Percentiles rank a stretch among this genome's conserved stretches.
Evolutionary conservation across 1,140 invertebrate genomes (phyloP).

Genomic region (Solenopsis fugax): DNA sequence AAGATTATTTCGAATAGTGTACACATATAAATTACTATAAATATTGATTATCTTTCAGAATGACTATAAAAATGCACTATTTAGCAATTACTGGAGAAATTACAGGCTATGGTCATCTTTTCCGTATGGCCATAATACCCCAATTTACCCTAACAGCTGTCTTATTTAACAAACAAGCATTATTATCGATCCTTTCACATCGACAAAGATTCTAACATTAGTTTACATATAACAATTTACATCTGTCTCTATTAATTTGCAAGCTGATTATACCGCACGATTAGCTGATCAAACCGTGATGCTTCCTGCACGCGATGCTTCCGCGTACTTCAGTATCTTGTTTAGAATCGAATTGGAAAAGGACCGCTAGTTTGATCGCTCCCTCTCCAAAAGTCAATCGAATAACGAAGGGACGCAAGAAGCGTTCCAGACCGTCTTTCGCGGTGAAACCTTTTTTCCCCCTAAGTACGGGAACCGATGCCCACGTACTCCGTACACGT

Average conservation of each 20-base stretch:
- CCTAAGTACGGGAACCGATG: background rate
- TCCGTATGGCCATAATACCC: too few species aligned
- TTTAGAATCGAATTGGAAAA: background rate
- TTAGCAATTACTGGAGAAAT: too few species aligned
- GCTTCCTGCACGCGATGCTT: background rate
- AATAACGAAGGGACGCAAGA: constrained; percentile 33
- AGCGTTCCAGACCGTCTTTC: background rate
- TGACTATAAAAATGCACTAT: too few species aligned
- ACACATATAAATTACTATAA: too few species aligned
- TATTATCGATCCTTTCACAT: background rate
- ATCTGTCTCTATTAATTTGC: background rate
- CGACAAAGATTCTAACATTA: background rate
- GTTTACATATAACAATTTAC: constrained; percentile 2
- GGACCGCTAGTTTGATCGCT: background rate
- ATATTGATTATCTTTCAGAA: too few species aligned
- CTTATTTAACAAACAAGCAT: background rate
- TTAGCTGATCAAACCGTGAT: background rate
- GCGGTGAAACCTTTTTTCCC: constrained; percentile 16
- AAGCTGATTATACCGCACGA: background rate
- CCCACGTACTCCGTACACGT: constrained; percentile 11
- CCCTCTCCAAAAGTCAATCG: constrained; percentile 8
- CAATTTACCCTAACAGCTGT: too few species aligned
- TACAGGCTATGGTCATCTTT: too few species aligned
- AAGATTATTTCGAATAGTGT: too few species aligned
- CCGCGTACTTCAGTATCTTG: background rate